Base-by-base conservation (phyloP, 2,888 invertebrate species). In the Cylindroiulus punctatus region DNA sequence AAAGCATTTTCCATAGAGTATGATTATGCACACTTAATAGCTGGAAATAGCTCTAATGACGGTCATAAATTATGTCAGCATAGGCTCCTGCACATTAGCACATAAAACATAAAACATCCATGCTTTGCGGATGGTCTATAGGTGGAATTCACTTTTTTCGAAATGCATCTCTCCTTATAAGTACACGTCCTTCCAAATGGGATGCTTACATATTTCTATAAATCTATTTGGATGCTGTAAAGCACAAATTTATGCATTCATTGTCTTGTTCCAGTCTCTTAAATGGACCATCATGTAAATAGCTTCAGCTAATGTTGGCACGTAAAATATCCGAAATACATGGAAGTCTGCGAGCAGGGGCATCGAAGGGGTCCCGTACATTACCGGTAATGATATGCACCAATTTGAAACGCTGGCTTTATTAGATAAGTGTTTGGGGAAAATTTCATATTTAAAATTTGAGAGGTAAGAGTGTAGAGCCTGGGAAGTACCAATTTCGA, bases 21-120 rank as follows among this genome's bases (percentile, higher is more conserved):
- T 86, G 86, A 84, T 86, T 86, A 86, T 65, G 76, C 86, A 86
- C 81, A 86, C 86, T 86, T 86, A 83, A 86, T 84, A 86, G 86
- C 86, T 86, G 36, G 84, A 84, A 86, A 86, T 86, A 84, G 86
- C 83, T 86, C 44, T 86, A 86, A 86, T 84, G 86, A 86, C 86
- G 86, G 30, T 57, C 86, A 84, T 86, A 86, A 86, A 86, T 86
- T 84, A 86, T 52, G 84, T 57, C 82, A 47, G 76, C 65, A 36
- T 40, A 26, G 85, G 65, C 65, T 85, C 81, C 85, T 83, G 83
- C 42, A 83, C 83, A 83, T 83, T 83, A 83, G 44, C 83, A 83
- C 83, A 83, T 83, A 83, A 83, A 83, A 83, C 83, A 83, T 83
- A 26, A 83, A 83, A 83, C 44, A 83, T 83, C 26, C 40, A n/a